phyloP scores from a whole-genome alignment of 2,888 invertebrate genomes.

The Protonemura montana region DNA sequence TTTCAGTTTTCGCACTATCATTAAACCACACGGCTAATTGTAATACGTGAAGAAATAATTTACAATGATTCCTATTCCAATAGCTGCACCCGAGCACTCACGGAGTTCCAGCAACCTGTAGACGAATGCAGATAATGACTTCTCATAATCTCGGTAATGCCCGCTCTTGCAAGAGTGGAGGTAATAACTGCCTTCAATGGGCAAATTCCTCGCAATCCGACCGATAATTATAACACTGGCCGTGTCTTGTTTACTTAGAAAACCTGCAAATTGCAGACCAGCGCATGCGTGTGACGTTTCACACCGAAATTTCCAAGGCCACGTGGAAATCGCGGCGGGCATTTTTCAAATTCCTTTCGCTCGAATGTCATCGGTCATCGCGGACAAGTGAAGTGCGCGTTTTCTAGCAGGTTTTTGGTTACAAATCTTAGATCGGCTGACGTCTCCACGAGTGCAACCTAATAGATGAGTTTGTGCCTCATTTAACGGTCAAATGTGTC shows the following conservation, averaged over 20 bases:
- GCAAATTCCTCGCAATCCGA: background rate
- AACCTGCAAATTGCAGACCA: background rate
- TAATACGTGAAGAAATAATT: background rate
- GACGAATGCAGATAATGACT: background rate
- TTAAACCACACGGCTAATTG: background rate
- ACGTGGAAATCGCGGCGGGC: background rate
- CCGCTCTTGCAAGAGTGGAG: background rate
- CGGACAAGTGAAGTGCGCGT: background rate
- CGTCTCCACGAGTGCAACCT: too few species aligned
- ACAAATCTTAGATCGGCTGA: too few species aligned
- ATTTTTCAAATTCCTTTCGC: background rate
- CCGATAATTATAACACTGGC: background rate
- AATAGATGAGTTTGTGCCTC: too few species aligned
- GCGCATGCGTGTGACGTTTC: background rate
- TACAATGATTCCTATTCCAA: background rate
- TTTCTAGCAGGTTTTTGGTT: background rate
- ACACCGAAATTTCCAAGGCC: background rate
- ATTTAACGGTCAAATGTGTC: too few species aligned
- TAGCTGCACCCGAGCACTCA: background rate
- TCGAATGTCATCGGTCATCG: background rate
- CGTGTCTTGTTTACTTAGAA: background rate
- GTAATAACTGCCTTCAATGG: background rate
- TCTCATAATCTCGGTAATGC: background rate
- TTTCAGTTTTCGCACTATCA: background rate
- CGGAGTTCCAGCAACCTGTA: background rate